Evolutionary conservation across 2,797 vertebrate species (phyloP), one percentile per base, ranked within the genome.

Genomic region (Arvicola amphibius): DNA sequence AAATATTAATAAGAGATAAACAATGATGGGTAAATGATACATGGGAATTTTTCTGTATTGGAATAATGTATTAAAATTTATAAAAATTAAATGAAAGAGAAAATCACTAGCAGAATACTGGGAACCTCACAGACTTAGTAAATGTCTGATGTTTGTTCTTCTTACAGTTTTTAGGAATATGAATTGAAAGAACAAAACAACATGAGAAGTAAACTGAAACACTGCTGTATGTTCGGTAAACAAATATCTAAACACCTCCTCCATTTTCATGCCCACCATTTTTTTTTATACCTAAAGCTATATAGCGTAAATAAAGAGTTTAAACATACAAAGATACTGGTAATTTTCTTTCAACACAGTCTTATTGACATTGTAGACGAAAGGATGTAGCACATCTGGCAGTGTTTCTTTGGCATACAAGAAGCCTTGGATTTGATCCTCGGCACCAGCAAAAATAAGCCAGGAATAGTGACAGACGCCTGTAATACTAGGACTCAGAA

Each of bases 161-260:
- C 88, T 94, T 85, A 83, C 12, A 77, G 16, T 91, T 61, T 92
- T 86, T 76, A 96, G 92, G 43, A 95, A 65, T 86, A 51, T 80
- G 40, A 79, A 37, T 77, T 96, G 43, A 92, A 80, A 93, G 61
- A 92, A 87, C 61, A 96, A 95, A 59, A 86, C 88, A 93, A 79
- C 73, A 77, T 73, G 29, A 81, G 88, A 92, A 79, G 16, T 88
- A 51, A 40, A 13, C 27, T 61, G 5, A 81, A 78, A 73, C 6
- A 61, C 77, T 56, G 96, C 86, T 78, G 40, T 90, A 74, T 92
- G 51, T 71, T 95, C 8, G 40, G 16, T 90, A 27, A 95, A 94
- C 63, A 96, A 69, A 63, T 91, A 79, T 34, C 48, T 94, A 61
- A 86, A 88, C 27, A 85, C 92, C 21, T 88, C 10, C 4, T 17